Percentiles rank a stretch among this genome's conserved stretches.
Conservation (phyloP, 35 echinoderm and acorn worm genomes). For the Ptychodera flava region DNA sequence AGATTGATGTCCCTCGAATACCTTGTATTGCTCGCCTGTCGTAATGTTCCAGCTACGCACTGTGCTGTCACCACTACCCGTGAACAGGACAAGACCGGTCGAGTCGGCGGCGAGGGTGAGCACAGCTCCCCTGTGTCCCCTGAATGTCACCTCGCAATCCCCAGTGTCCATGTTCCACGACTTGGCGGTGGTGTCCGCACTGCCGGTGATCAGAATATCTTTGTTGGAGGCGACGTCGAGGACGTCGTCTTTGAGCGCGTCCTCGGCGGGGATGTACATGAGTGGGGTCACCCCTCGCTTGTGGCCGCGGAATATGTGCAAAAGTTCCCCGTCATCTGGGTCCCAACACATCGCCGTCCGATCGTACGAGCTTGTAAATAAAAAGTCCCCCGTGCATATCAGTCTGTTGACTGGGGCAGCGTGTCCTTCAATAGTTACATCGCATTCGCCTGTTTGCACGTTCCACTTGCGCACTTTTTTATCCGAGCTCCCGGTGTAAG, state of each 20-base stretch:
- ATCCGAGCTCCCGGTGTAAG: slow-evolving; percentile 86
- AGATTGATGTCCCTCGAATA: slow-evolving; percentile 79
- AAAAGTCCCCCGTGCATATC: slow-evolving; percentile 93
- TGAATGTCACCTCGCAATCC: slow-evolving; percentile 66
- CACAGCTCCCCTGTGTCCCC: slow-evolving; percentile 81
- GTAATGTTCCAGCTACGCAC: slow-evolving; percentile 79
- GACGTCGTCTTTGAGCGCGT: slow-evolving; percentile 92
- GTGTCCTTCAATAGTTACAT: slow-evolving; percentile 79
- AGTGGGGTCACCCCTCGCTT: slow-evolving; percentile 81
- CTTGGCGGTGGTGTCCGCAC: slow-evolving; percentile 80
- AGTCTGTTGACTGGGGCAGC: slow-evolving; percentile 72
- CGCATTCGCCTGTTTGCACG: slow-evolving; percentile 47
- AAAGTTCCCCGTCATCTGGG: slow-evolving; percentile 91
- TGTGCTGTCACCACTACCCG: slow-evolving; percentile 80
- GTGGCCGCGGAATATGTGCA: slow-evolving; percentile 96
- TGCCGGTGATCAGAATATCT: slow-evolving; percentile 85
- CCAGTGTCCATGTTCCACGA: slow-evolving; percentile 99
- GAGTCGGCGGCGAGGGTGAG: slow-evolving; percentile 77
- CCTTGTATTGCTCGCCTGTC: slow-evolving; percentile 64
- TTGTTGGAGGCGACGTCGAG: slow-evolving; percentile 87
- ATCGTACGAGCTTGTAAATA: slow-evolving; percentile 97
- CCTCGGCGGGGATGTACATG: slow-evolving; percentile 99
- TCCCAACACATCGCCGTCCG: slow-evolving; percentile 99
- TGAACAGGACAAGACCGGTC: slow-evolving; percentile 74
- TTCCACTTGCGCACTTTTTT: slow-evolving; percentile 75